A percentile compares a stretch with the other conserved stretches of the same genome.
Conservation (phyloP, 2,888 invertebrate species). For the Tolmerus cingulatus region DNA sequence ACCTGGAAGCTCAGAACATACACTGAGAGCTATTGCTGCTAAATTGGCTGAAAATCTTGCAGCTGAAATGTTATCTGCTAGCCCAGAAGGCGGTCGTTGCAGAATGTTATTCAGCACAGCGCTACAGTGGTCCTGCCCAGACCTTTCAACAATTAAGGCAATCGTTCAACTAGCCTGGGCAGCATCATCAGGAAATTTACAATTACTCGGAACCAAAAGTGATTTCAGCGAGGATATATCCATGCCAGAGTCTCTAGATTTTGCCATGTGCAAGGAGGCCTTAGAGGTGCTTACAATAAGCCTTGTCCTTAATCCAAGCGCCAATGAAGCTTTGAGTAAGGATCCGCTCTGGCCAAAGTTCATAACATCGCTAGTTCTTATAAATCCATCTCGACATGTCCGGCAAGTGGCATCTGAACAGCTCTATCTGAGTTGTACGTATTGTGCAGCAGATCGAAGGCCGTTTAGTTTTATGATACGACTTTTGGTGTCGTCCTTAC, state of each 20-base stretch:
- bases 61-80: constrained; percentile 69
- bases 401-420: constrained; percentile 63
- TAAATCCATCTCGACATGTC: constrained; percentile 77
- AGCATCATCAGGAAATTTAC: constrained; percentile 76
- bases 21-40: constrained; percentile 82
- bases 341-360: constrained; percentile 89
- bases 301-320: constrained; percentile 87
- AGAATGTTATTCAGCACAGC: constrained; percentile 67
- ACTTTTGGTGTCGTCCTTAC: constrained; percentile 59
- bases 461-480: constrained; percentile 62
- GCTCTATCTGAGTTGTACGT: constrained; percentile 62
- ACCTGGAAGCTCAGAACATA: constrained; percentile 86
- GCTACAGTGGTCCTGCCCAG: constrained; percentile 75
- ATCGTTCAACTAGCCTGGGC: constrained; percentile 82
- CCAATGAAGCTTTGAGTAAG: constrained; percentile 80
- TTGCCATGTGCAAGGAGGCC: constrained; percentile 85
- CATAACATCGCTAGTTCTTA: constrained; percentile 85
- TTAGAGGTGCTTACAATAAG: constrained; percentile 91
- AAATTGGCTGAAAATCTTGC: constrained; percentile 84
- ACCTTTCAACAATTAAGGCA: constrained; percentile 75
- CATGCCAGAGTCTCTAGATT: constrained; percentile 73
- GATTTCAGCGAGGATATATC: constrained; percentile 64
- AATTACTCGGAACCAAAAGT: constrained; percentile 70
- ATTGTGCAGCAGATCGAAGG: constrained; percentile 62
- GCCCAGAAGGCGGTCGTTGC: constrained; percentile 65